These are phyloP conservation scores for Corythaeola cristata DNA, from an alignment of 2,113 vertebrate species.

Conservation along the genomic window DNA sequence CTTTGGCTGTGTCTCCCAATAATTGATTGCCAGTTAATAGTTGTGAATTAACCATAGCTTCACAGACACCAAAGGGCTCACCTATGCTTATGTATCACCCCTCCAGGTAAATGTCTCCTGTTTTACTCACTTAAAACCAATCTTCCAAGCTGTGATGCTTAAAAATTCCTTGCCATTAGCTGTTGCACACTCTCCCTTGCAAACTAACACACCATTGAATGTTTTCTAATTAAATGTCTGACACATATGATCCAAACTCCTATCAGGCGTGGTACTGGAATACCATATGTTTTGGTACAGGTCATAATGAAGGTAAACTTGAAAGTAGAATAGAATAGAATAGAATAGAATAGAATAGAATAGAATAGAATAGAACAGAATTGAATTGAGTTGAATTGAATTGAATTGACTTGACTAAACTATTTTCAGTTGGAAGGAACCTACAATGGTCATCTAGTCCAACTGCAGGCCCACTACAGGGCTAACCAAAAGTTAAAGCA, in stretches of 20 bases:
- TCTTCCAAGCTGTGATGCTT: neutral
- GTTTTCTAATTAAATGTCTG: neutral
- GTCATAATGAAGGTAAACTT: neutral
- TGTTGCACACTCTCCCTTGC: neutral
- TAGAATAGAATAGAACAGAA: neutral
- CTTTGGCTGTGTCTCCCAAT: neutral
- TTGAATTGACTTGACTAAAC: neutral
- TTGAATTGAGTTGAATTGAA: neutral
- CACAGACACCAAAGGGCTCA: neutral
- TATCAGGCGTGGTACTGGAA: neutral
- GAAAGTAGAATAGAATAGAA: neutral
- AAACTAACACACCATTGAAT: neutral
- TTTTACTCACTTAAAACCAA: neutral
- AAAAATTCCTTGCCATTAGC: neutral
- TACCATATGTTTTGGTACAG: neutral
- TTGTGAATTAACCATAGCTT: neutral
- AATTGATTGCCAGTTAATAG: neutral
- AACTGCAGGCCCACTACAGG: neutral
- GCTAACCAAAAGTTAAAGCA: neutral
- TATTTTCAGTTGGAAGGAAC: neutral
- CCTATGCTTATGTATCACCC: neutral
- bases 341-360: too few relatives aligned
- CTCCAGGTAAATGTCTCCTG: neutral
- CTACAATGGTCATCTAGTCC: neutral
- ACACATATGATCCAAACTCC: neutral